Percentiles rank a stretch among this genome's conserved stretches.
Evolutionary conservation across 2,113 vertebrate genomes (phyloP).

Genomic region (Ceyx margarethae): DNA sequence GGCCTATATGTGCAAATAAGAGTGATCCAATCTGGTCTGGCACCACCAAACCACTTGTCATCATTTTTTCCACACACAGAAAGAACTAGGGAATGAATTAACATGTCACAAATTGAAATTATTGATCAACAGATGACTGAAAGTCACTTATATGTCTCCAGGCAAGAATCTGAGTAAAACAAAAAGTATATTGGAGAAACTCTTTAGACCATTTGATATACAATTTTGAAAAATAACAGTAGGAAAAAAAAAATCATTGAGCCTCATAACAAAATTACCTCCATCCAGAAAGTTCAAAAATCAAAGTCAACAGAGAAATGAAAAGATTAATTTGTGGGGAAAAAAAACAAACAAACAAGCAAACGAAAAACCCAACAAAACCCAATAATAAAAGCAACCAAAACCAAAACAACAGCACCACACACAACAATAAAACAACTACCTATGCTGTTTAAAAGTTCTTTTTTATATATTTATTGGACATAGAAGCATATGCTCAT

Average conservation of each 20-base stretch:
- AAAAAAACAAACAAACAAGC: not conserved
- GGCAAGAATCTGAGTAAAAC: not conserved
- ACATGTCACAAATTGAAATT: constrained; percentile 23
- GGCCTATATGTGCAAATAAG: not conserved
- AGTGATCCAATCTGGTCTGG: not conserved
- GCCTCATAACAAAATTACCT: not conserved
- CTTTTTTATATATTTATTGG: not conserved
- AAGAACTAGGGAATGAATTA: constrained; percentile 3
- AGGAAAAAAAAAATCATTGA: not conserved
- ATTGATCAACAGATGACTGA: constrained; percentile 1
- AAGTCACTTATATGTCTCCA: not conserved
- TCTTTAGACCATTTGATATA: not conserved
- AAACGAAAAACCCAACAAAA: not conserved
- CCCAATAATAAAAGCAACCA: too few species aligned
- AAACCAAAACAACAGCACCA: too few species aligned
- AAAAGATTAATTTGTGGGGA: not conserved
- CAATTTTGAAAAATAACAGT: not conserved
- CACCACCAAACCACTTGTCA: constrained; percentile 23
- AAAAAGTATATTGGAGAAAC: not conserved
- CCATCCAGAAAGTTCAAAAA: not conserved
- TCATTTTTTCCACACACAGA: not conserved
- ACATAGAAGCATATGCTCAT: not conserved
- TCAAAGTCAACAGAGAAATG: not conserved
- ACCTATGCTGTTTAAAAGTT: not conserved
- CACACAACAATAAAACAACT: too few species aligned